Base-by-base conservation (phyloP, 2,888 invertebrate species). In the Tridacna crocea region DNA sequence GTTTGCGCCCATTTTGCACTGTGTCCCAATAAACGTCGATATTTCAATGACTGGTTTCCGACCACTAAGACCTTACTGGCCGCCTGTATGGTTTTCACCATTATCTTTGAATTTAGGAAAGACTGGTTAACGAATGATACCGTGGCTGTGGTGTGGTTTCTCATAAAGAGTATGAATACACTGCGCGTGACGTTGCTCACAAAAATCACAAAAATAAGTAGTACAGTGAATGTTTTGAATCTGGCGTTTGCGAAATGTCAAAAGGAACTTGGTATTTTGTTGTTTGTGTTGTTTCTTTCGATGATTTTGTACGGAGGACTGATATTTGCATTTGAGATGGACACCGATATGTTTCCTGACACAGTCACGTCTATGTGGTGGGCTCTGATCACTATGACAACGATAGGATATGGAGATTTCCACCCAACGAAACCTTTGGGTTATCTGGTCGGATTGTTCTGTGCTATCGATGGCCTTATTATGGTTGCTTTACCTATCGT, bases 321-420 rank as follows among this genome's bases (percentile, higher is more conserved):
- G 48, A 70, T 70, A 12, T 70, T 70, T 26, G 70, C 70, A 36
- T 70, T 70, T 36, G 66, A 66, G 36, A 66, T 66, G 66, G 66
- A 66, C 66, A 66, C 27, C 66, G 66, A 66, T 17, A 66, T 66
- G 66, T 66, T 66, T 24, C 66, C 66, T 15, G 66, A 66, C 36
- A 26, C 66, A 26, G 4, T 66, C 36, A 66, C 17, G 27, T 66
- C 66, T 1, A 66, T 66, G 36, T 95, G 95, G 95, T 95, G 94
- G 94, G 94, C 94, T 12, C 93, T 95, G 70, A 93, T 94, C 83
- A 94, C 94, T 82, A 93, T 94, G 93, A 93, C 94, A 61, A 94
- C 94, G 0, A 92, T 94, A 12, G 94, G 94, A 6, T 94, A 94
- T 77, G 94, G 94, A 11, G 94, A 94, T 82, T 90, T 93, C 17